These are phyloP conservation scores for Marcusenius ussheri DNA, from an alignment of 2,113 vertebrate genomes.

Conservation along the genomic window DNA sequence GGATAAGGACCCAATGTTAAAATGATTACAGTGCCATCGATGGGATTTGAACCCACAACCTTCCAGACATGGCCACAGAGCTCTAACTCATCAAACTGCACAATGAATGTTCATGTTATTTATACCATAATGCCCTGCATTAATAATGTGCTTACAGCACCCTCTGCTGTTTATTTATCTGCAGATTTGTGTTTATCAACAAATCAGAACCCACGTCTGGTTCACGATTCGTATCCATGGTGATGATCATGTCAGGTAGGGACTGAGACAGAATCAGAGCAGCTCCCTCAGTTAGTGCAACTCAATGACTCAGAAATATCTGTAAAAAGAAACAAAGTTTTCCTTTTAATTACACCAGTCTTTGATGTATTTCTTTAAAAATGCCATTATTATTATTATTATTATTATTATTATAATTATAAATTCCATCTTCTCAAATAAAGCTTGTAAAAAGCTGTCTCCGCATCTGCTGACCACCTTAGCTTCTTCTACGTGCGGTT, in stretches of 20 bases:
- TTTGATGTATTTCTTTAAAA: background rate
- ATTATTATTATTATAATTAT: background rate
- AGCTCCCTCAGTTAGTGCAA: background rate
- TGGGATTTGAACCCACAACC: background rate
- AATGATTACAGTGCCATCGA: background rate
- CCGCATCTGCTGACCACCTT: no score
- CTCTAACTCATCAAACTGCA: background rate
- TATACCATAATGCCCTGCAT: background rate
- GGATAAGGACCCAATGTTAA: background rate
- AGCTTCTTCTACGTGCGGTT: no score
- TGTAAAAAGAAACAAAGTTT: background rate
- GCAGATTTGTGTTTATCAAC: background rate
- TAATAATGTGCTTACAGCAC: background rate
- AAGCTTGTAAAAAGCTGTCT: background rate
- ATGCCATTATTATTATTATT: background rate
- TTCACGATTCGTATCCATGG: background rate
- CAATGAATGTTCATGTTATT: background rate
- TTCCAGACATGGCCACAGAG: background rate
- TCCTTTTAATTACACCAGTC: background rate
- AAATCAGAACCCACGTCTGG: background rate
- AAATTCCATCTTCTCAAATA: background rate
- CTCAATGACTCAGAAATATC: background rate
- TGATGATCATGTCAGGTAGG: background rate
- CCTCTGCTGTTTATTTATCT: background rate
- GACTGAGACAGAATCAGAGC: background rate